Evolutionary conservation across 1,140 invertebrate genomes (phyloP).

Genomic region (Procambarus virginalis): DNA sequence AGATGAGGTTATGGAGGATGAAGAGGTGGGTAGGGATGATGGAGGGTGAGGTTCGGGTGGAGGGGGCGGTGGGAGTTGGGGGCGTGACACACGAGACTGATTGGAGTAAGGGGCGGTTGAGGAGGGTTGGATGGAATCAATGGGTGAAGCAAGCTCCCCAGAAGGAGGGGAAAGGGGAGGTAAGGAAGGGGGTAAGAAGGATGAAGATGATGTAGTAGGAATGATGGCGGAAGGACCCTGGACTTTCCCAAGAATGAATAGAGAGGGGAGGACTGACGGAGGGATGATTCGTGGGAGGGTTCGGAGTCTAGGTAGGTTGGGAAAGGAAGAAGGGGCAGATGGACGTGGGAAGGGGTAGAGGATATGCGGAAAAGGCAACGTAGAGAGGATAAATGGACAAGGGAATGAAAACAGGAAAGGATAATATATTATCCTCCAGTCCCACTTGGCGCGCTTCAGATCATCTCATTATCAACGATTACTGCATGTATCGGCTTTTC

Average conservation of each 20-base stretch:
- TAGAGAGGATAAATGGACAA: not conserved
- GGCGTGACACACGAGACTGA: not conserved
- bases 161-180: constrained; percentile 24
- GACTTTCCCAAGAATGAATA: not conserved
- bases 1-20: not conserved
- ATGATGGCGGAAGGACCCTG: constrained; percentile 12
- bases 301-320: constrained; percentile 1
- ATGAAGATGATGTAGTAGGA: constrained; percentile 26
- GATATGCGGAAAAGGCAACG: not conserved
- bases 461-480: too few species aligned
- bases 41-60: not conserved
- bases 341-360: constrained; percentile 22
- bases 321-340: constrained; percentile 8
- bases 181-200: constrained; percentile 12
- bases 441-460: too few species aligned
- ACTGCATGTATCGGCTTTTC: too few species aligned
- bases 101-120: not conserved
- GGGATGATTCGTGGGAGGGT: constrained; percentile 1
- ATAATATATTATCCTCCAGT: too few species aligned
- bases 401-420: too few species aligned
- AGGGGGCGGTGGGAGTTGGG: not conserved
- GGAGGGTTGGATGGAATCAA: not conserved
- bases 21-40: constrained; percentile 2
- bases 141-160: not conserved
- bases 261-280: not conserved